phyloP scores from a whole-genome alignment of 1,140 invertebrate genomes.

The Stegodyphus dumicola region DNA sequence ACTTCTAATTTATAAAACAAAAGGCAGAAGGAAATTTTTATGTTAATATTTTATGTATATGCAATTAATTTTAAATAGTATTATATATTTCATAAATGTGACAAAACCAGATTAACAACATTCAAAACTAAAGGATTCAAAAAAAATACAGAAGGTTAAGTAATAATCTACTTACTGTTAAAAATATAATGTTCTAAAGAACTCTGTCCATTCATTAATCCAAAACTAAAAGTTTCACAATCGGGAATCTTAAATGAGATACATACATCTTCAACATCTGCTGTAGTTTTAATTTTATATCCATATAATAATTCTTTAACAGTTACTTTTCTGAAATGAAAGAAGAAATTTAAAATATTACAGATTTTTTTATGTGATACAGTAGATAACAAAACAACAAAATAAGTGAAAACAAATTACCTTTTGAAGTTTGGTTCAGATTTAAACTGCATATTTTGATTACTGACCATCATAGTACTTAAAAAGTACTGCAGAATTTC shows the following conservation, averaged over 20 bases:
- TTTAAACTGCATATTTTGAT: constrained; percentile 2
- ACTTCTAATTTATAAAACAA: no score
- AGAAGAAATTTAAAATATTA: background rate
- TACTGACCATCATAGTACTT: constrained; percentile 3
- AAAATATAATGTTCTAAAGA: constrained; percentile 35
- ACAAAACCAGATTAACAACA: no score
- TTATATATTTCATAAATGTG: no score
- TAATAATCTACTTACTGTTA: no score
- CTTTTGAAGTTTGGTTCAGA: background rate
- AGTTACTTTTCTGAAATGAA: constrained; percentile 11
- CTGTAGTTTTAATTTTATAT: constrained; percentile 20
- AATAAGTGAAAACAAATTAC: background rate
- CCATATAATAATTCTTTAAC: constrained; percentile 12
- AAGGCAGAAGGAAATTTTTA: no score
- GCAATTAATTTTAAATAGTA: no score
- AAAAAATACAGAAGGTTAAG: no score
- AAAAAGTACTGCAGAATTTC: constrained; percentile 51
- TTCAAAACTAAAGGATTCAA: no score
- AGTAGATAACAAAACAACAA: background rate
- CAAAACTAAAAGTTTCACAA: constrained; percentile 44
- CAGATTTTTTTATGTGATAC: background rate
- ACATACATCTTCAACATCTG: constrained; percentile 63
- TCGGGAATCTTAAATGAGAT: constrained; percentile 67
- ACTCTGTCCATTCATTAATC: constrained; percentile 44
- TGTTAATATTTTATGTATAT: no score